A percentile compares a stretch with the other conserved stretches of the same genome.
These are phyloP conservation scores for Chelonus insularis DNA, from an alignment of 1,140 invertebrate species.

Conservation along the genomic window DNA sequence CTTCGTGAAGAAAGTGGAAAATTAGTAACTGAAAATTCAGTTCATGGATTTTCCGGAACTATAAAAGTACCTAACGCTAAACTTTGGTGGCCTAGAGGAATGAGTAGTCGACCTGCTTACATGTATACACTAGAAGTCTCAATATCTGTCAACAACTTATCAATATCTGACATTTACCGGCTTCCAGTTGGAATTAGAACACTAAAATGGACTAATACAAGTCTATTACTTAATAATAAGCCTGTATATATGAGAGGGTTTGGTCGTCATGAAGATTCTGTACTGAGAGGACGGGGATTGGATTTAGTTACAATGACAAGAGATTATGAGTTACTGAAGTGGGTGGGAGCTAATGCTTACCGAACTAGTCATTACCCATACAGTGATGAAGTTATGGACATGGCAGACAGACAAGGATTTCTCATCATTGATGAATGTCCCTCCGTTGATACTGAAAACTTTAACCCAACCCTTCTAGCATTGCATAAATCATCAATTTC, in stretches of 20 bases:
- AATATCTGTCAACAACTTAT: conserved; percentile 55
- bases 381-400: conserved; percentile 95
- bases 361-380: conserved; percentile 99
- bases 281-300: conserved; percentile 87
- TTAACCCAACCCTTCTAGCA: conserved; percentile 65
- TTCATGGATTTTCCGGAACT: conserved; percentile 60
- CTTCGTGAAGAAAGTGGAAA: conserved; percentile 61
- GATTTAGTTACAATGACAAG: conserved; percentile 84
- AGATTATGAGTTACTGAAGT: conserved; percentile 93
- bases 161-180: conserved; percentile 75
- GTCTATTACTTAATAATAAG: conserved; percentile 80
- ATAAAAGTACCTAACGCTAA: conserved; percentile 71
- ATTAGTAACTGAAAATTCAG: conserved; percentile 54
- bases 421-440: conserved; percentile 96
- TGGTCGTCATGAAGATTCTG: conserved; percentile 94
- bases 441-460: conserved; percentile 84
- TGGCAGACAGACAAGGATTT: conserved; percentile 91
- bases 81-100: conserved; percentile 95
- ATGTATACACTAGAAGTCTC: conserved; percentile 79
- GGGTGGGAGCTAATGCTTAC: conserved; percentile 94
- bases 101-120: conserved; percentile 82
- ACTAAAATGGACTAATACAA: conserved; percentile 74
- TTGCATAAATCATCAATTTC: conserved; percentile 83
- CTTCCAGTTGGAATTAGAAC: conserved; percentile 85
- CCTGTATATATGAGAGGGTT: conserved; percentile 91